phyloP scores from a whole-genome alignment of 2,797 vertebrate species.

The Sciurus carolinensis region DNA sequence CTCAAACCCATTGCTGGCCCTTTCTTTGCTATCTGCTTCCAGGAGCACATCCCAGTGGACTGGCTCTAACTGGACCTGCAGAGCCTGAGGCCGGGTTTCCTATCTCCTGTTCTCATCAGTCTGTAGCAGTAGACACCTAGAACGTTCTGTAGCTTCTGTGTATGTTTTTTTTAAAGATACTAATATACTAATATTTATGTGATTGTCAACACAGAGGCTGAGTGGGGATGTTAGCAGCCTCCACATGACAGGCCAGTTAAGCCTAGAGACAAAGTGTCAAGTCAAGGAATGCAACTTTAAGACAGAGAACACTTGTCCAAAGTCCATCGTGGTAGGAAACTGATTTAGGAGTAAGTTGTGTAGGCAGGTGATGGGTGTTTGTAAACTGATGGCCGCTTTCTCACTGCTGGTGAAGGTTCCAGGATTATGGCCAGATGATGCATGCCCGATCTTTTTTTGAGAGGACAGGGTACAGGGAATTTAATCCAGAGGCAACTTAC shows the following conservation, averaged over 20 bases:
- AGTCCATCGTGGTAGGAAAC: not conserved
- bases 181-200: not conserved
- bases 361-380: not conserved
- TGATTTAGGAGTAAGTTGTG: not conserved
- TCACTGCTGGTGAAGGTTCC: not conserved
- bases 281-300: not conserved
- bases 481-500: too few relatives aligned
- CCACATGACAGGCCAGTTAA: not conserved
- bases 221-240: not conserved
- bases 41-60: not conserved
- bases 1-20: not conserved
- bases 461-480: too few relatives aligned
- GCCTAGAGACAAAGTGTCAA: not conserved
- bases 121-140: not conserved
- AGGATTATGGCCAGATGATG: not conserved
- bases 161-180: too few relatives aligned
- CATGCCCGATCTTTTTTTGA: not conserved
- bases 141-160: not conserved
- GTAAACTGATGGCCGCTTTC: not conserved
- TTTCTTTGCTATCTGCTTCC: not conserved
- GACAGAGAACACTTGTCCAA: not conserved
- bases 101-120: not conserved
- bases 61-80: not conserved
- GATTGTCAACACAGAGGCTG: not conserved
- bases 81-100: not conserved